phyloP scores from a whole-genome alignment of 1,140 invertebrate genomes.

The Anoplophora glabripennis region DNA sequence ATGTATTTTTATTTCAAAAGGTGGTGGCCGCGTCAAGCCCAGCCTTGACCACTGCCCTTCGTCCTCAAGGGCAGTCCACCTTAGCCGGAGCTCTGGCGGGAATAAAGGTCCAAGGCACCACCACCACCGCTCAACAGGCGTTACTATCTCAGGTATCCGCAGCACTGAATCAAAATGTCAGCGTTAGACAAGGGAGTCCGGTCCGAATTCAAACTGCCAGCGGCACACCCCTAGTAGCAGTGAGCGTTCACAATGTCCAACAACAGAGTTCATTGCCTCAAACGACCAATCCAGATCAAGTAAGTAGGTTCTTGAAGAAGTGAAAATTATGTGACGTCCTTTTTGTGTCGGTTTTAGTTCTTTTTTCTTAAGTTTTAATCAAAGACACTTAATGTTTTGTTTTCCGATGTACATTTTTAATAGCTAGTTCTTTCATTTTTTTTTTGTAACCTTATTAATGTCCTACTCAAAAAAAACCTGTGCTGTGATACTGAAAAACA shows the following conservation, averaged over 20 bases:
- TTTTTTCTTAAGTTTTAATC: constrained; percentile 11
- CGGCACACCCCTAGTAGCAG: constrained; percentile 51
- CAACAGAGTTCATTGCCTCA: constrained; percentile 13
- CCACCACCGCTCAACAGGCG: constrained; percentile 47
- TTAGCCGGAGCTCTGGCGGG: constrained; percentile 47
- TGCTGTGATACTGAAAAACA: constrained; percentile 24
- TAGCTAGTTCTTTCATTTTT: background rate
- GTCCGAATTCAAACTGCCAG: constrained; percentile 52
- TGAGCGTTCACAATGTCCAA: constrained; percentile 46
- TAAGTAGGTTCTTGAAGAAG: constrained; percentile 47
- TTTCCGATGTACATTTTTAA: constrained; percentile 7
- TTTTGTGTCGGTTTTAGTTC: background rate
- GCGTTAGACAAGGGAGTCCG: constrained; percentile 47
- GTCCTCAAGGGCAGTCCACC: constrained; percentile 47
- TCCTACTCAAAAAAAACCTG: constrained; percentile 8
- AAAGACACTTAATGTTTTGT: background rate
- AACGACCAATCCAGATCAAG: constrained; percentile 38
- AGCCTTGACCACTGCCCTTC: constrained; percentile 49
- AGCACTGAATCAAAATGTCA: constrained; percentile 47
- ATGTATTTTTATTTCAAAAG: constrained; percentile 32
- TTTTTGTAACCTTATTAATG: background rate
- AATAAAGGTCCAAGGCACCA: constrained; percentile 51
- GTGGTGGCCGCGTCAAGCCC: constrained; percentile 54
- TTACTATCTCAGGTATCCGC: constrained; percentile 49
- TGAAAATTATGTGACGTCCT: constrained; percentile 16